These are phyloP conservation scores for Sebastes trivittatus DNA, from an alignment of 2,797 vertebrate genomes.

Conservation along the genomic window DNA sequence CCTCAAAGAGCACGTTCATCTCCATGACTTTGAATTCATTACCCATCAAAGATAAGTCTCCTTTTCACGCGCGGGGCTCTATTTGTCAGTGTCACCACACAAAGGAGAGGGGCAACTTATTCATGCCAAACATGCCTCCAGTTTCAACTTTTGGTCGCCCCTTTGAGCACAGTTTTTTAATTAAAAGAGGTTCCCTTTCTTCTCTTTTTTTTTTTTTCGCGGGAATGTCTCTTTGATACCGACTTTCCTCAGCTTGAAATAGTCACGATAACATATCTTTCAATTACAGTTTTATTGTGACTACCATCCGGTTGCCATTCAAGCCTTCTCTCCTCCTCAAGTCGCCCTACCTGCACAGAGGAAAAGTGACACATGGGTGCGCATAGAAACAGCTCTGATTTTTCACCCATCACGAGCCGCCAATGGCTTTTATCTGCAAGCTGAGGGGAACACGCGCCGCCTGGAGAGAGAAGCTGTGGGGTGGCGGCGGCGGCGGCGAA, in stretches of 20 bases:
- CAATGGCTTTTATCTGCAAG: constrained; percentile 72
- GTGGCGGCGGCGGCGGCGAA: constrained; percentile 20
- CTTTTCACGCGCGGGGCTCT: constrained; percentile 80
- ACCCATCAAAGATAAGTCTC: constrained; percentile 86
- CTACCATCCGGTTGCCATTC: constrained; percentile 80
- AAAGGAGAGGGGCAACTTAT: constrained; percentile 83
- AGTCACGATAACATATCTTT: constrained; percentile 87
- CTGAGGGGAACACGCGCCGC: constrained; percentile 53
- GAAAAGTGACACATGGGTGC: constrained; percentile 74
- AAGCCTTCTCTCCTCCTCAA: constrained; percentile 58
- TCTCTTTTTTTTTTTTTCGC: constrained; percentile 60
- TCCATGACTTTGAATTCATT: constrained; percentile 86
- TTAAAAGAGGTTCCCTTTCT: constrained; percentile 82
- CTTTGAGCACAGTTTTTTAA: constrained; percentile 84
- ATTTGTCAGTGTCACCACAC: constrained; percentile 87
- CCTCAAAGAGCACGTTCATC: constrained; percentile 85
- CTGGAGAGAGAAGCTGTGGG: constrained; percentile 61
- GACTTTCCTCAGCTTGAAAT: constrained; percentile 74
- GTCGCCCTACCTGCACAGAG: constrained; percentile 75
- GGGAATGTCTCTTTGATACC: constrained; percentile 78
- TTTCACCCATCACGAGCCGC: constrained; percentile 60
- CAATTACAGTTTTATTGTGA: constrained; percentile 88
- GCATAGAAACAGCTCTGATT: constrained; percentile 77
- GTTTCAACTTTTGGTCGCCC: constrained; percentile 82
- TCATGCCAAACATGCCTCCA: constrained; percentile 86